Evolutionary conservation across 2,888 invertebrate species (phyloP).

Genomic region (Lycaena phlaeas): DNA sequence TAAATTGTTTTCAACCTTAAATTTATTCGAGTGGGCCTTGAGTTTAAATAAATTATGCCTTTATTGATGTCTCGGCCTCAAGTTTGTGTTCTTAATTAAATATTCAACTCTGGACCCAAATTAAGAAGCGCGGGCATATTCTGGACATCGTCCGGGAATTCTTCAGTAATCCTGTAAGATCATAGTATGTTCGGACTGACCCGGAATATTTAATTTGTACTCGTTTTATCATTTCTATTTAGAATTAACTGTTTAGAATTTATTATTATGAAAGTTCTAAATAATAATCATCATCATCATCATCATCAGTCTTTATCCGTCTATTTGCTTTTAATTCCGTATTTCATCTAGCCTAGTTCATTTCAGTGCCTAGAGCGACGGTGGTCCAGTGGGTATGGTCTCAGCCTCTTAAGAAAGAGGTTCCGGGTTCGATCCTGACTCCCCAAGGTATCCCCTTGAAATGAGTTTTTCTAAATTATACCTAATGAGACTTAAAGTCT

Average conservation of each 20-base stretch:
- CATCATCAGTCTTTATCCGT: background rate
- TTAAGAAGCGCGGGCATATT: constrained; percentile 29
- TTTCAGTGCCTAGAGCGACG: too few species aligned
- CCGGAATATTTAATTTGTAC: background rate
- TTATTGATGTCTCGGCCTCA: constrained; percentile 26
- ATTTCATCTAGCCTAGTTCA: too few species aligned
- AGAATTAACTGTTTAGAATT: too few species aligned
- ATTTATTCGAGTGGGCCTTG: constrained; percentile 11
- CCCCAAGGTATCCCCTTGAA: too few species aligned
- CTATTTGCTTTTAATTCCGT: background rate
- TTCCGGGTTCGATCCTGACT: too few species aligned
- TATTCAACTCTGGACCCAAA: constrained; percentile 33
- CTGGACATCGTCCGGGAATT: constrained; percentile 13
- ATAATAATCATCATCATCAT: background rate
- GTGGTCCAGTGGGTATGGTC: too few species aligned
- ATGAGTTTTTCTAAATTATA: too few species aligned
- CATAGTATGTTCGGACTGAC: background rate
- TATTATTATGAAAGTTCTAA: too few species aligned
- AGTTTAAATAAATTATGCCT: constrained; percentile 18
- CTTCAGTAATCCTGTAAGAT: background rate
- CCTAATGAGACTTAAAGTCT: too few species aligned
- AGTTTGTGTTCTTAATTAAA: constrained; percentile 34
- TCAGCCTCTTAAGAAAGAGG: too few species aligned
- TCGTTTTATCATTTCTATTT: too few species aligned
- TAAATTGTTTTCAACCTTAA: constrained; percentile 11